A percentile compares a stretch with the other conserved stretches of the same genome.
These are phyloP conservation scores for Microctenopoma stevenorrisi DNA, from an alignment of 2,797 vertebrate genomes.

Conservation along the genomic window DNA sequence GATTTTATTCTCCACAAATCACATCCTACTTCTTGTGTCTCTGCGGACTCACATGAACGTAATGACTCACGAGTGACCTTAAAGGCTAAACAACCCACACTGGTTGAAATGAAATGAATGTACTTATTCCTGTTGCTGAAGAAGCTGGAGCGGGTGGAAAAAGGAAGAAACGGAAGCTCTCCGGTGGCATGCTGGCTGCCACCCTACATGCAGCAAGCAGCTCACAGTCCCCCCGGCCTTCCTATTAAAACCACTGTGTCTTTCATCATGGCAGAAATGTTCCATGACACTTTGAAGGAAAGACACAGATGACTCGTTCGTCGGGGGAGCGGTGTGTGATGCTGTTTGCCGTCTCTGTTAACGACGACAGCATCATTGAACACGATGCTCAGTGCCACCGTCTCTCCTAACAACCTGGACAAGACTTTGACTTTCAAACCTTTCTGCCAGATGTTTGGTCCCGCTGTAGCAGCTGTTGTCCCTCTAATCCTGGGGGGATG, in stretches of 20 bases:
- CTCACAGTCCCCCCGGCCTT: slow-evolving; percentile 48
- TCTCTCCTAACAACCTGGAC: slow-evolving; percentile 52
- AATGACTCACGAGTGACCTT: slow-evolving; percentile 13
- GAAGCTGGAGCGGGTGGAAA: slow-evolving; percentile 26
- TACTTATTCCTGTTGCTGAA: slow-evolving; percentile 3
- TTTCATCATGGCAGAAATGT: slow-evolving; percentile 59
- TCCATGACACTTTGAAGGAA: slow-evolving; percentile 59
- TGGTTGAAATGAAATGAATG: slow-evolving; percentile 12
- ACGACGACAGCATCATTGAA: slow-evolving; percentile 49
- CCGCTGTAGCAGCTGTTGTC: slow-evolving; percentile 67
- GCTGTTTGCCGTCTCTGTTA: slow-evolving; percentile 52
- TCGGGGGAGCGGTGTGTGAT: slow-evolving; percentile 44
- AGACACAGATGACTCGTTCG: slow-evolving; percentile 41
- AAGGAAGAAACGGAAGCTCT: background rate
- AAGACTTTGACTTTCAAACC: slow-evolving; percentile 66
- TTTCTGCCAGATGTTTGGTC: slow-evolving; percentile 72
- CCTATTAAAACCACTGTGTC: slow-evolving; percentile 53
- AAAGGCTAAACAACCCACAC: slow-evolving; percentile 9
- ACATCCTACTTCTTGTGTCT: slow-evolving; percentile 6
- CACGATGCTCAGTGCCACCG: slow-evolving; percentile 35
- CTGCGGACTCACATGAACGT: background rate
- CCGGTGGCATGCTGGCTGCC: slow-evolving; percentile 11
- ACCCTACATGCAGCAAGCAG: slow-evolving; percentile 42
- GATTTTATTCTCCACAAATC: slow-evolving; percentile 21
- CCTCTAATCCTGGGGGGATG: slow-evolving; percentile 44